Percentiles rank a stretch among this genome's conserved stretches.
Conservation (phyloP, 2,113 vertebrate genomes). For the Hassar affinis region DNA sequence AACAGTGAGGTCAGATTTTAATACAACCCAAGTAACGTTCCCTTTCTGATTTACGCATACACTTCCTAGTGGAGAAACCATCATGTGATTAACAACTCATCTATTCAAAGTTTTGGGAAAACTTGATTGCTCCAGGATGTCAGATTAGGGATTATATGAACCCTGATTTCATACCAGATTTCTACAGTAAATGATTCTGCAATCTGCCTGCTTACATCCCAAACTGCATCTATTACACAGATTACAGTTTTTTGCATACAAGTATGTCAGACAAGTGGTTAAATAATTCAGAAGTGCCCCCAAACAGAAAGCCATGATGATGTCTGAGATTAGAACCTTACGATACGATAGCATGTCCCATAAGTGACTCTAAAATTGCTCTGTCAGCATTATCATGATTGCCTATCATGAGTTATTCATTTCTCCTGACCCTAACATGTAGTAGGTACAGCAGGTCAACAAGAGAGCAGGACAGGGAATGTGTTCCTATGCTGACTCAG, state of each 20-base stretch:
- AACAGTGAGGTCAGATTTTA: no score
- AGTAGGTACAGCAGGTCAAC: slow-evolving; percentile 2
- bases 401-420: background rate
- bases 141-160: no score
- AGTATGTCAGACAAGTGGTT: background rate
- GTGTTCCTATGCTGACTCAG: background rate
- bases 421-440: background rate
- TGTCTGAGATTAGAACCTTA: background rate
- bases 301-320: background rate
- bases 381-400: background rate
- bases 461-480: background rate
- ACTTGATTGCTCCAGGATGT: no score
- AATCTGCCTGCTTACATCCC: background rate
- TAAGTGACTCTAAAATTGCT: background rate
- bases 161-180: background rate
- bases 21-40: no score
- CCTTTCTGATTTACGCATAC: no score
- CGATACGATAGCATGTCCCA: background rate
- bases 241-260: background rate
- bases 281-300: background rate
- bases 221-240: background rate
- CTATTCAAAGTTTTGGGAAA: no score
- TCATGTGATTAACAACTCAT: no score
- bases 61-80: no score
- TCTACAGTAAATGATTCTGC: background rate